phyloP scores from a whole-genome alignment of 2,888 invertebrate genomes.

The Hipparchia semele region DNA sequence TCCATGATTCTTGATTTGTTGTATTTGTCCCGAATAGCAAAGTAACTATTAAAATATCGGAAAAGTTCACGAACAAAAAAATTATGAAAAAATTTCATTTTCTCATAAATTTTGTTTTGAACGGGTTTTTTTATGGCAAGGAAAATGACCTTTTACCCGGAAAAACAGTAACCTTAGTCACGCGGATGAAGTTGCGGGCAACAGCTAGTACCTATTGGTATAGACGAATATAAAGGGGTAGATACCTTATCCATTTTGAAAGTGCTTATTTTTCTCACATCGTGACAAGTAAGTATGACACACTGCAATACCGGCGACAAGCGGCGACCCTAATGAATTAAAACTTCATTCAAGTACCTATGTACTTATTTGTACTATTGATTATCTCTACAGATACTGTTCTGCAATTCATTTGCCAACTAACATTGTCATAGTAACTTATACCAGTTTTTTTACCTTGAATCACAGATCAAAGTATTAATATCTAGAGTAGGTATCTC shows the following conservation, averaged over 20 bases:
- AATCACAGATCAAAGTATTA: not conserved
- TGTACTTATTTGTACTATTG: constrained; percentile 36
- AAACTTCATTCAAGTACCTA: constrained; percentile 51
- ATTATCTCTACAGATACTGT: constrained; percentile 50
- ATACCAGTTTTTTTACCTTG: constrained; percentile 22
- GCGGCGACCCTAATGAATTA: constrained; percentile 51
- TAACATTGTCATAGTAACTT: constrained; percentile 26
- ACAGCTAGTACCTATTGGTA: too few species aligned
- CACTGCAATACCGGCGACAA: constrained; percentile 51
- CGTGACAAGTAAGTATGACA: constrained; percentile 49
- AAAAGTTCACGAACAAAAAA: too few species aligned
- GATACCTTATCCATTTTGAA: constrained; percentile 8
- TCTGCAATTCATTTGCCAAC: constrained; percentile 30
- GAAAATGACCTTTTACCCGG: too few species aligned
- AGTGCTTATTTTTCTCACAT: constrained; percentile 36
- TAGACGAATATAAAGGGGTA: too few species aligned
- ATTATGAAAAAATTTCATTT: too few species aligned
- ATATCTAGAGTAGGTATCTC: not conserved
- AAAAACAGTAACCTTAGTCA: too few species aligned
- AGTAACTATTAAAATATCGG: too few species aligned
- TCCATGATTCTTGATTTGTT: too few species aligned
- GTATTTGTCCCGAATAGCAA: too few species aligned
- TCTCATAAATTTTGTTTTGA: too few species aligned
- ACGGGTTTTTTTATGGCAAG: too few species aligned
- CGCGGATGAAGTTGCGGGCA: too few species aligned